These are phyloP conservation scores for Pyralis farinalis DNA, from an alignment of 2,888 invertebrate species.

Conservation along the genomic window DNA sequence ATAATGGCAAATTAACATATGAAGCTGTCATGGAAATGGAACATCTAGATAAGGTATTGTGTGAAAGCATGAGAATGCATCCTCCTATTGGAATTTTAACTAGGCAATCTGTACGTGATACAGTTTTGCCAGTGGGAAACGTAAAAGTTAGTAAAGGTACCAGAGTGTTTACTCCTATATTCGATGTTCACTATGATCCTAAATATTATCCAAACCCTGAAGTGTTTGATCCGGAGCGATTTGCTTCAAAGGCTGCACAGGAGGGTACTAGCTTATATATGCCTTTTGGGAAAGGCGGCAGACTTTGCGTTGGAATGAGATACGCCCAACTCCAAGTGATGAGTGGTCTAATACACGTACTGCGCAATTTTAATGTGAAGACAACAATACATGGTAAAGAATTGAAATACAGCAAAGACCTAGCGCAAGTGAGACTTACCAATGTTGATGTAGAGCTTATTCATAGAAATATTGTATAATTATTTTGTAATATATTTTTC, in stretches of 20 bases:
- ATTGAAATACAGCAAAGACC: not conserved
- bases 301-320: conserved; percentile 42
- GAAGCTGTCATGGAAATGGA: conserved; percentile 45
- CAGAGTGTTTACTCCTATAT: conserved; percentile 37
- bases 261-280: conserved; percentile 12
- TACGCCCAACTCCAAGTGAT: conserved; percentile 19
- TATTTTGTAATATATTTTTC: no score
- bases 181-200: conserved; percentile 50
- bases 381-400: not conserved
- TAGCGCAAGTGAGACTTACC: not conserved
- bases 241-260: conserved; percentile 27
- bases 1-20: conserved; percentile 39
- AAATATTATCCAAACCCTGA: conserved; percentile 55
- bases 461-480: not conserved
- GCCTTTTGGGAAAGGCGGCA: conserved; percentile 44
- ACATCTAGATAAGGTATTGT: conserved; percentile 59
- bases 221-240: conserved; percentile 68
- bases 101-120: conserved; percentile 41
- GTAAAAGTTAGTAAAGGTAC: conserved; percentile 37
- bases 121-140: conserved; percentile 39
- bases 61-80: conserved; percentile 51
- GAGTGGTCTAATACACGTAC: conserved; percentile 11
- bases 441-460: conserved; percentile 7
- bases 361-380: conserved; percentile 5
- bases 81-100: conserved; percentile 47